Evolutionary conservation across 2,797 vertebrate species (phyloP).

Genomic region (Rhynchonycteris naso): DNA sequence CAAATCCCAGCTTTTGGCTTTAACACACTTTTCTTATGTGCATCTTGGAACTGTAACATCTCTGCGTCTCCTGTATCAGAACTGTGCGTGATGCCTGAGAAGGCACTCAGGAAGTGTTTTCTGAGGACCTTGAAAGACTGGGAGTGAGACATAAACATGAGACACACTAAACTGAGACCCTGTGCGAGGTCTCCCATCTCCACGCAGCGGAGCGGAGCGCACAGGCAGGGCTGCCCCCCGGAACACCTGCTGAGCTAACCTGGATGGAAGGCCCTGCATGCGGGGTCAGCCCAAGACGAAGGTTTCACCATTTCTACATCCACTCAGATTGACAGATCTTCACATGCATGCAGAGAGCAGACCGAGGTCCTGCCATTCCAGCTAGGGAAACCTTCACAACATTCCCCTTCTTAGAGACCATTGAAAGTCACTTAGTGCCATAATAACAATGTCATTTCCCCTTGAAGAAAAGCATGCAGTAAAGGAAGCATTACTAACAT

Average conservation of each 20-base stretch:
- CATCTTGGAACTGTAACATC: not conserved
- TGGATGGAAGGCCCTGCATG: not conserved
- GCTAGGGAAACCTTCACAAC: not conserved
- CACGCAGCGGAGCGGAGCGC: fast-evolving
- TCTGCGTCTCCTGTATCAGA: not conserved
- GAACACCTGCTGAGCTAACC: fast-evolving
- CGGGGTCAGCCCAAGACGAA: not conserved
- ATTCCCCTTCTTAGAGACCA: not conserved
- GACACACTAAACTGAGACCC: not conserved
- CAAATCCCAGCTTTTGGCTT: not conserved
- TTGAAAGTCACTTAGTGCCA: not conserved
- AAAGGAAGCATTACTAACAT: not conserved
- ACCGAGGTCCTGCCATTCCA: not conserved
- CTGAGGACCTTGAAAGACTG: not conserved
- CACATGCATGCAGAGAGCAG: not conserved
- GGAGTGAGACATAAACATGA: not conserved
- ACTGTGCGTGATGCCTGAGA: not conserved
- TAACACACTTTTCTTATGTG: not conserved
- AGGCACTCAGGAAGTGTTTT: not conserved
- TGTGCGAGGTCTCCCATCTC: not conserved
- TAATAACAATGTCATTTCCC: slow-evolving; percentile 16
- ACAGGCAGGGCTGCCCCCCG: fast-evolving
- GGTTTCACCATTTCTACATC: not conserved
- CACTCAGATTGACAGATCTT: not conserved
- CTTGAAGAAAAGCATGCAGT: not conserved